Evolutionary conservation across 1,140 invertebrate genomes (phyloP).

Genomic region (Brachionus sp.): DNA sequence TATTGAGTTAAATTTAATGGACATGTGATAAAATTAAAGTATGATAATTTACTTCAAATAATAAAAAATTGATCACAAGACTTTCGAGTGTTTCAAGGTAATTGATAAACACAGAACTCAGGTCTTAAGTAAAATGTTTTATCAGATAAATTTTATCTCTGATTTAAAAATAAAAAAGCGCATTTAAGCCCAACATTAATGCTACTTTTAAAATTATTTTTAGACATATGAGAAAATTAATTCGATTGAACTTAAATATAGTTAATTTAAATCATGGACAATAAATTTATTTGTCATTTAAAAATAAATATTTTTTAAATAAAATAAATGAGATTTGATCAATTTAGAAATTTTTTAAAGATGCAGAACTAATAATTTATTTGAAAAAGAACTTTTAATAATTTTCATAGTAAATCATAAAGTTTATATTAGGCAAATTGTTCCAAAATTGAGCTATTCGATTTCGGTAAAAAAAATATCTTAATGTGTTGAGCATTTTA

Average conservation of each 20-base stretch:
- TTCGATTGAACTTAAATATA: too few species aligned
- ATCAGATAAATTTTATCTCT: background rate
- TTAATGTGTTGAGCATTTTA: too few species aligned
- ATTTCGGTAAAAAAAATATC: too few species aligned
- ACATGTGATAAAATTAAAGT: slow-evolving; percentile 20
- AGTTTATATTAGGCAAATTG: too few species aligned
- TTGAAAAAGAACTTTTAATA: background rate
- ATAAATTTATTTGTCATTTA: background rate
- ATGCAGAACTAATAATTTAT: background rate
- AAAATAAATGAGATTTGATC: background rate
- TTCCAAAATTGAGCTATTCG: too few species aligned
- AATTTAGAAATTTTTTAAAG: background rate
- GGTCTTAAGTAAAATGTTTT: background rate
- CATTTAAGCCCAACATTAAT: background rate
- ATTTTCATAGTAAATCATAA: too few species aligned
- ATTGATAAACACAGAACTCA: background rate
- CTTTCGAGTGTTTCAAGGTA: background rate
- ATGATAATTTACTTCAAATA: background rate
- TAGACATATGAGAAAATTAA: background rate
- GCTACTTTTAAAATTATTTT: background rate
- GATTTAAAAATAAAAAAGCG: background rate
- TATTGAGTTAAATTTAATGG: background rate
- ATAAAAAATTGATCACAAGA: slow-evolving; percentile 18
- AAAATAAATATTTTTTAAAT: background rate
- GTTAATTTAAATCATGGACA: background rate